phyloP scores from a whole-genome alignment of 2,888 invertebrate genomes.

The Eremobia ochroleuca region DNA sequence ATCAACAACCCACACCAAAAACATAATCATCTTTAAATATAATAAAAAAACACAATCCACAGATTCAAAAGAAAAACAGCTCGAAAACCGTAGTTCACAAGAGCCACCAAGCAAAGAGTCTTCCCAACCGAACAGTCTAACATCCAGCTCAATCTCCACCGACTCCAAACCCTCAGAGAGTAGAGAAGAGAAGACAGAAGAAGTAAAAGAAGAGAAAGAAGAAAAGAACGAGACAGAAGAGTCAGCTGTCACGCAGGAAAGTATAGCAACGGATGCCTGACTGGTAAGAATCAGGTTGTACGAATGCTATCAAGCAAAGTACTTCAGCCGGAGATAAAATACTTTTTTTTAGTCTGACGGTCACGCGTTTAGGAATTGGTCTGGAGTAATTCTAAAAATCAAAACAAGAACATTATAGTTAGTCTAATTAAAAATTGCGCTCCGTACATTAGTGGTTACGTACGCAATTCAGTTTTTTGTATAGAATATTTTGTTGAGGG shows the following conservation, averaged over 20 bases:
- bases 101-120: constrained; percentile 85
- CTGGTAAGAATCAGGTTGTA: constrained; percentile 78
- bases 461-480: not conserved
- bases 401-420: not conserved
- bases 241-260: constrained; percentile 66
- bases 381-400: constrained; percentile 8
- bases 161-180: constrained; percentile 85
- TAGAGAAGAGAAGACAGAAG: constrained; percentile 75
- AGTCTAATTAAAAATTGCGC: not conserved
- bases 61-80: constrained; percentile 84
- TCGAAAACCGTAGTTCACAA: constrained; percentile 82
- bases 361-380: constrained; percentile 48
- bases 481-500: not conserved
- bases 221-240: constrained; percentile 65
- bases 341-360: constrained; percentile 59
- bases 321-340: constrained; percentile 76
- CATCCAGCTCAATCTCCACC: constrained; percentile 86
- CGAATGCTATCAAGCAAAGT: constrained; percentile 77
- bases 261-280: constrained; percentile 84
- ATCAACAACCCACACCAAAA: not conserved
- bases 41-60: constrained; percentile 33
- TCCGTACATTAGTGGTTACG: not conserved
- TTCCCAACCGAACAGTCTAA: constrained; percentile 86
- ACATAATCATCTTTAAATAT: not conserved
- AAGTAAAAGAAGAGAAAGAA: constrained; percentile 72